Conservation (phyloP, 2,113 vertebrate species). For the Nycticorax nycticorax region DNA sequence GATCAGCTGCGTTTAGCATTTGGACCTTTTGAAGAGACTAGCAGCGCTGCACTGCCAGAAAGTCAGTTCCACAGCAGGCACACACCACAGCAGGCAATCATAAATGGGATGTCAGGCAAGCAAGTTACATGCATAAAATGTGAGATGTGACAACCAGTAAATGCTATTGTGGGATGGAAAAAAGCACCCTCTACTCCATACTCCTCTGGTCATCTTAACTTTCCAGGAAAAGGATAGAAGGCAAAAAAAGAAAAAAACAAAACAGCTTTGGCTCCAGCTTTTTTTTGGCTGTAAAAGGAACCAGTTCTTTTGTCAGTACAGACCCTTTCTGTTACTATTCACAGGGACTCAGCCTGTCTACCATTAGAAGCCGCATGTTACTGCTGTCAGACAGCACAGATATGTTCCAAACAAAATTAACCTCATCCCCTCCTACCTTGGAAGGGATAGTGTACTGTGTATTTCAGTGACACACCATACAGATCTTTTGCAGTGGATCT, state of each 20-base stretch:
- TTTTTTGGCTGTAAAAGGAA: background rate
- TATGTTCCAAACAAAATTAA: background rate
- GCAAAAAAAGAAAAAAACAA: background rate
- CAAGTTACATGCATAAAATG: background rate
- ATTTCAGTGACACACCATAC: background rate
- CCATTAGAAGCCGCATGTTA: background rate
- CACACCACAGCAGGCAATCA: background rate
- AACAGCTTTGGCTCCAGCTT: background rate
- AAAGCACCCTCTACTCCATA: background rate
- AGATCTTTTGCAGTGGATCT: background rate
- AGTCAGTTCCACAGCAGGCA: background rate
- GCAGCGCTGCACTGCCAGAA: background rate
- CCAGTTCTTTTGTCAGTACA: background rate
- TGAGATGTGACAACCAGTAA: background rate
- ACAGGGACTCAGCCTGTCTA: background rate
- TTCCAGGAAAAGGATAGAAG: background rate
- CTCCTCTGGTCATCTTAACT: background rate
- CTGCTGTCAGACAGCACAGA: background rate
- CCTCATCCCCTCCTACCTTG: background rate
- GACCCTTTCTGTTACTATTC: background rate
- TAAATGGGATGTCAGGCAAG: background rate
- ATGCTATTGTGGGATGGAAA: background rate
- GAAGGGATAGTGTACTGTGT: background rate
- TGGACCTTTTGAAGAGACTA: background rate
- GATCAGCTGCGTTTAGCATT: background rate